phyloP scores from a whole-genome alignment of 1,140 invertebrate genomes.

The Drosophila lacteicornis region DNA sequence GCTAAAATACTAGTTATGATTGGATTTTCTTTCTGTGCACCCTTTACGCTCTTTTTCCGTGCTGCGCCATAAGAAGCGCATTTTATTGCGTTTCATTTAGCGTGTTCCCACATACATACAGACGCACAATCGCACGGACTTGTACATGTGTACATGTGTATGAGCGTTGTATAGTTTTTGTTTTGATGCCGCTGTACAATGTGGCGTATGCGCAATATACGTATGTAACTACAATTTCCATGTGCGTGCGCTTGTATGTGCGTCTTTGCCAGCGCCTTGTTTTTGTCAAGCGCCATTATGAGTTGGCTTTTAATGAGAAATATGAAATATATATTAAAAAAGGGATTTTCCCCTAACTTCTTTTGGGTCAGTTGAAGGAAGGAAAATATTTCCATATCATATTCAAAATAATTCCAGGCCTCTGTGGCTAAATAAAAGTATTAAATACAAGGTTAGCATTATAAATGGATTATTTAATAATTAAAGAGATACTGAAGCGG shows the following conservation, averaged over 20 bases:
- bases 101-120: conserved; percentile 33
- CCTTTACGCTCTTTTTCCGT: conserved; percentile 46
- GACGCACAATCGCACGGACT: conserved; percentile 11
- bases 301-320: conserved; percentile 50
- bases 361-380: conserved; percentile 20
- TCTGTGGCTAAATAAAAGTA: not conserved
- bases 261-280: conserved; percentile 29
- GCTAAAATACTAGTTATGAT: not conserved
- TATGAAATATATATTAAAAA: conserved; percentile 20
- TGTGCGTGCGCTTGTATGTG: conserved; percentile 33
- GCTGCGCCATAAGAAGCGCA: conserved; percentile 70
- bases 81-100: conserved; percentile 75
- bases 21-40: conserved; percentile 4
- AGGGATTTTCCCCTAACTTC: conserved; percentile 9
- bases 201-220: conserved; percentile 62
- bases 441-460: not conserved
- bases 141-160: not conserved
- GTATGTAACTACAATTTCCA: conserved; percentile 29
- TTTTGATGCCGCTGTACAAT: conserved; percentile 47
- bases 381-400: not conserved
- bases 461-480: not conserved
- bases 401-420: not conserved
- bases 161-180: conserved; percentile 49
- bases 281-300: conserved; percentile 52
- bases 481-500: not conserved